Evolutionary conservation across 2,113 vertebrate species (phyloP), one percentile per base, ranked within the genome.

Genomic region (Gymnobelideus leadbeateri): DNA sequence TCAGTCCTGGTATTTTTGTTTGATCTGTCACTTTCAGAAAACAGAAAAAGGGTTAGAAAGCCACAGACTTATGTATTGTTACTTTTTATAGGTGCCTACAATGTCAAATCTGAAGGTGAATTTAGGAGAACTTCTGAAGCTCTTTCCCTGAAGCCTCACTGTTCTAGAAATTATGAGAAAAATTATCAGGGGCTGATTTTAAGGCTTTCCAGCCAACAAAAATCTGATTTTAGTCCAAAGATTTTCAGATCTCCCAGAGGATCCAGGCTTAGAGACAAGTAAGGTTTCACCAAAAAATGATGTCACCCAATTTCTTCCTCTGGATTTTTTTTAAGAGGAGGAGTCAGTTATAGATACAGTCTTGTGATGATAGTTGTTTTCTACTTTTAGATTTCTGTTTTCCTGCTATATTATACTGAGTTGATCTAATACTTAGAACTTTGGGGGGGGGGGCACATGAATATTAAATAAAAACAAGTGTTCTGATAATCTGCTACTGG

Each of bases 401-500:
- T 50, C 37, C 49, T 49, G 46, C 46, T 90, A 50, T 28, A 49
- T 14, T 90, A 24, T 49, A 47, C 26, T 1, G 3, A 21, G 6
- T 19, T 77, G 28, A 37, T 77, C 14, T 16, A n/a, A 77, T 77
- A 77, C n/a, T 84, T n/a, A 77, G 61, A 14, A 77, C 68, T 77
- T 96, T 89, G 92, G 77, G 89, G 77, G 28, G 25, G 31, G 61
- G 61, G 31, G 31, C 21, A 61, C 57, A 31, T 0, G 89, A 93
- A 97, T 94, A 43, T 95, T 89, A 96, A 92, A 97, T 96, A 98
- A 97, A 53, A 61, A 95, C 54, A 98, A 94, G 98, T 43, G 95
- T 54, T 94, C 93, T 92, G 37, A 97, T 0, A 90, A 12, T 94
- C 93, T 97, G 91, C 54, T 97, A 95, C 49, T 91, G 94, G 52